A percentile compares a stretch with the other conserved stretches of the same genome.
These are phyloP conservation scores for Pachyseris speciosa DNA, from an alignment of 64 coral and sea anemone genomes.

Conservation along the genomic window DNA sequence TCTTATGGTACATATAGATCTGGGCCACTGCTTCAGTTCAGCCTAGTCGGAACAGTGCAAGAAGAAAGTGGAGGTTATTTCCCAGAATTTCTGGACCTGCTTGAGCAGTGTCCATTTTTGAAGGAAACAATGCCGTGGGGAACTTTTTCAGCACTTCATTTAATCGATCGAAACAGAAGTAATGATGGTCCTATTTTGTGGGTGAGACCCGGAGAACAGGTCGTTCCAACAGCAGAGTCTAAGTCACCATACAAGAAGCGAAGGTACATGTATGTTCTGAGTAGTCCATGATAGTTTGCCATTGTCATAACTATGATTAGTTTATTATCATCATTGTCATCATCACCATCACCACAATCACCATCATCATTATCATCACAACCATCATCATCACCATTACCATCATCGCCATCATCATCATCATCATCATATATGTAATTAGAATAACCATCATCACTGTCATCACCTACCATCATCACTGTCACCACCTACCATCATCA, in stretches of 20 bases:
- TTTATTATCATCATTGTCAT: too few species aligned
- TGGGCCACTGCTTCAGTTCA: slow-evolving; percentile 95
- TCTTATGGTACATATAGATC: slow-evolving; percentile 83
- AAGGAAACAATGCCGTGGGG: slow-evolving; percentile 99
- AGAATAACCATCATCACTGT: too few species aligned
- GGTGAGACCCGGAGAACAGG: slow-evolving; percentile 96
- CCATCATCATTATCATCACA: too few species aligned
- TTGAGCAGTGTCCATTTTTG: slow-evolving; percentile 95
- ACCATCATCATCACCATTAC: too few species aligned
- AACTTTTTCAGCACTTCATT: slow-evolving; percentile 77
- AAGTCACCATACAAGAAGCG: slow-evolving; percentile 88
- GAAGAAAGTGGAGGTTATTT: slow-evolving; percentile 98
- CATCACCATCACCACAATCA: too few species aligned
- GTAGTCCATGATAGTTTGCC: not conserved
- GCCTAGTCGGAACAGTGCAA: slow-evolving; percentile 94
- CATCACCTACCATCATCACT: too few species aligned
- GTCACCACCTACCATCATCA: too few species aligned
- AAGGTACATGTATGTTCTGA: slow-evolving; percentile 61
- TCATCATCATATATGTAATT: too few species aligned
- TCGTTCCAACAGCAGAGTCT: slow-evolving; percentile 89
- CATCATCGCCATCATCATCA: too few species aligned
- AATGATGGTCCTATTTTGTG: slow-evolving; percentile 99
- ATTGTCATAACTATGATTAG: too few species aligned
- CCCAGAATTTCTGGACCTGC: slow-evolving; percentile 85
- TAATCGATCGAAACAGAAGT: slow-evolving; percentile 80